These are phyloP conservation scores for Drosophila tristis DNA, from an alignment of 1,140 invertebrate genomes.

Conservation along the genomic window DNA sequence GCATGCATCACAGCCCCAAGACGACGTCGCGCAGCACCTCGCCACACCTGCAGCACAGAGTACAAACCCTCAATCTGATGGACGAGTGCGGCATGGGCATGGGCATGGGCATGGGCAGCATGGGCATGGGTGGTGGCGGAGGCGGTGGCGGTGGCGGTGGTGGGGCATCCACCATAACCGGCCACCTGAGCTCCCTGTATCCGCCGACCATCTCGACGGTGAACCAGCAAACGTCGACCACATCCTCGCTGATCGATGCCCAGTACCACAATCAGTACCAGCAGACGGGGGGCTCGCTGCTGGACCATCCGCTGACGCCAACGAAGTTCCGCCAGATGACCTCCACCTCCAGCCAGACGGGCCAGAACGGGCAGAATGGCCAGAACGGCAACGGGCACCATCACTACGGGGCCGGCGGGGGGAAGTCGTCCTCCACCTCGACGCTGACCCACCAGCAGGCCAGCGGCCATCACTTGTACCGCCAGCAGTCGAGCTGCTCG, in stretches of 20 bases:
- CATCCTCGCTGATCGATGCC: conserved; percentile 78
- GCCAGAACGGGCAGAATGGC: conserved; percentile 62
- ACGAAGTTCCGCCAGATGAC: conserved; percentile 80
- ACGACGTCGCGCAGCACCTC: conserved; percentile 82
- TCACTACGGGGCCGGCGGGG: conserved; percentile 17
- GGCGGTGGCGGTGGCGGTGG: conserved; percentile 37
- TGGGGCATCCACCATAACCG: conserved; percentile 72
- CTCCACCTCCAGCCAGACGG: conserved; percentile 77
- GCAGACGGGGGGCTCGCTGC: conserved; percentile 78
- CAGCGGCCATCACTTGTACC: conserved; percentile 59
- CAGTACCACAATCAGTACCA: conserved; percentile 83
- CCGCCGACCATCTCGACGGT: conserved; percentile 80
- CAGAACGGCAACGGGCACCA: conserved; percentile 25
- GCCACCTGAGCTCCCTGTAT: conserved; percentile 76
- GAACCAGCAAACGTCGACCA: conserved; percentile 83
- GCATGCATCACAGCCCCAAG: conserved; percentile 84
- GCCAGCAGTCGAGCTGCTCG: conserved; percentile 81
- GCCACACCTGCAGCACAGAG: conserved; percentile 80
- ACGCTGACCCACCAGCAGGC: conserved; percentile 54
- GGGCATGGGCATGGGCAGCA: conserved; percentile 26
- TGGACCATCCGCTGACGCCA: conserved; percentile 81
- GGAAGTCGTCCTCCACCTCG: conserved; percentile 58
- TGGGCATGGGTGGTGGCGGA: conserved; percentile 12
- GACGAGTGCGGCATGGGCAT: conserved; percentile 64
- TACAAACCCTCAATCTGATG: conserved; percentile 79